Evolutionary conservation across 2,888 invertebrate genomes (phyloP).

Genomic region (Molanna angustata): DNA sequence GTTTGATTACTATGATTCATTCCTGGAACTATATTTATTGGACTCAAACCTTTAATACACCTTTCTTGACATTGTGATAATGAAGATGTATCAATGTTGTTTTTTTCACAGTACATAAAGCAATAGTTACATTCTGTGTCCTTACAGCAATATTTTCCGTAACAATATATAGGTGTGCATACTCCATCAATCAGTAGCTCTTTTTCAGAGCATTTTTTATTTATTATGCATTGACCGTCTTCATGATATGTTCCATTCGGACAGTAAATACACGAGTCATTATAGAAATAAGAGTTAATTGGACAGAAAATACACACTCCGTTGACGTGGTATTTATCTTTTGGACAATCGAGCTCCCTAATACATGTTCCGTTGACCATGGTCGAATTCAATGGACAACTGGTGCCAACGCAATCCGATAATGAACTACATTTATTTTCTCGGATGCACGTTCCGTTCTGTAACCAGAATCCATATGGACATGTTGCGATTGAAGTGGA

Average conservation of each 20-base stretch:
- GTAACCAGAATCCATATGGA: neutral
- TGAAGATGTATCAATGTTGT: neutral
- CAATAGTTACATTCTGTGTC: constrained; percentile 11
- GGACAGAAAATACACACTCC: constrained; percentile 16
- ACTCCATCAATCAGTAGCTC: constrained; percentile 7
- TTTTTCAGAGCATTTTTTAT: neutral
- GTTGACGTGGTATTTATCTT: neutral
- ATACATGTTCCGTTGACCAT: constrained; percentile 8
- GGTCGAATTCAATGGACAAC: constrained; percentile 1
- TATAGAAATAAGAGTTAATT: neutral
- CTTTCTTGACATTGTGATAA: constrained; percentile 5
- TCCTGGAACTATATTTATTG: neutral
- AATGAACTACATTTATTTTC: neutral
- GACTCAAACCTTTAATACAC: constrained; percentile 5
- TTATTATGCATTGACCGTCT: constrained; percentile 11
- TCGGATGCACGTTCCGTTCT: constrained; percentile 12
- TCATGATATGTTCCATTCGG: neutral
- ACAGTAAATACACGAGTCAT: constrained; percentile 10
- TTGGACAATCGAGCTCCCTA: constrained; percentile 1
- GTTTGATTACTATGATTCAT: too few species aligned
- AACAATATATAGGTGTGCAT: constrained; percentile 12
- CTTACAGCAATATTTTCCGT: constrained; percentile 15
- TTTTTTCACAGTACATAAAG: constrained; percentile 4
- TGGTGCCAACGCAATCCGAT: neutral
- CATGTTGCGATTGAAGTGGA: constrained; percentile 13